Evolutionary conservation across 2,797 vertebrate species (phyloP).

Genomic region (Yasuhikotakia modesta): DNA sequence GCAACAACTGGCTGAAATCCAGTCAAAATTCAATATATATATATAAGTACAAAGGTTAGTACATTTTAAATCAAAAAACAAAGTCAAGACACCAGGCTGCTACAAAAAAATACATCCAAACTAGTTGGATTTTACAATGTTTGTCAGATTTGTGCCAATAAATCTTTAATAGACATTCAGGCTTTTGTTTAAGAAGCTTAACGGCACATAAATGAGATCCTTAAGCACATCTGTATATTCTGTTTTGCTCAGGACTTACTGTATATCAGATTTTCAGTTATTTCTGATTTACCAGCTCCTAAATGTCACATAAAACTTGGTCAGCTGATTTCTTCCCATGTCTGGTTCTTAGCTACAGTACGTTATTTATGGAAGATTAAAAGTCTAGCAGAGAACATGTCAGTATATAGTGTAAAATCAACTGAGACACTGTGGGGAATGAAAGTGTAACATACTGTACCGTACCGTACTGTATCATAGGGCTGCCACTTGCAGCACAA

Average conservation of each 20-base stretch:
- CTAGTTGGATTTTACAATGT: not conserved
- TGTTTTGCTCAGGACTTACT: not conserved
- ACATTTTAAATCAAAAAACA: too few species aligned
- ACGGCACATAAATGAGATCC: not conserved
- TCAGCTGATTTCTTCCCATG: not conserved
- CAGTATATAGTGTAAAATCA: slow-evolving; percentile 40
- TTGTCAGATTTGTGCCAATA: not conserved
- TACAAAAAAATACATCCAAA: not conserved
- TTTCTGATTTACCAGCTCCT: not conserved
- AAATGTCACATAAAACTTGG: not conserved
- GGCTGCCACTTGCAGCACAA: slow-evolving; percentile 20
- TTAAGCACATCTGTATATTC: not conserved
- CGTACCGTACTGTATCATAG: not conserved
- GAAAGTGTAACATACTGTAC: slow-evolving; percentile 24
- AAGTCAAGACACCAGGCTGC: not conserved
- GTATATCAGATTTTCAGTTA: not conserved
- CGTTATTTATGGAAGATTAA: not conserved
- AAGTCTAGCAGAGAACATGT: not conserved
- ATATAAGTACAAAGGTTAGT: too few species aligned
- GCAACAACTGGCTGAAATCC: too few species aligned
- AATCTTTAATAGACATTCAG: not conserved
- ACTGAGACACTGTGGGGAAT: slow-evolving; percentile 9
- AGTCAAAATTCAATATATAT: too few species aligned
- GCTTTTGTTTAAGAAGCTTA: slow-evolving; percentile 1
- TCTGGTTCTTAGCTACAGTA: not conserved